Evolutionary conservation across 2,797 vertebrate genomes (phyloP).

Genomic region (Pempheris klunzingeri): DNA sequence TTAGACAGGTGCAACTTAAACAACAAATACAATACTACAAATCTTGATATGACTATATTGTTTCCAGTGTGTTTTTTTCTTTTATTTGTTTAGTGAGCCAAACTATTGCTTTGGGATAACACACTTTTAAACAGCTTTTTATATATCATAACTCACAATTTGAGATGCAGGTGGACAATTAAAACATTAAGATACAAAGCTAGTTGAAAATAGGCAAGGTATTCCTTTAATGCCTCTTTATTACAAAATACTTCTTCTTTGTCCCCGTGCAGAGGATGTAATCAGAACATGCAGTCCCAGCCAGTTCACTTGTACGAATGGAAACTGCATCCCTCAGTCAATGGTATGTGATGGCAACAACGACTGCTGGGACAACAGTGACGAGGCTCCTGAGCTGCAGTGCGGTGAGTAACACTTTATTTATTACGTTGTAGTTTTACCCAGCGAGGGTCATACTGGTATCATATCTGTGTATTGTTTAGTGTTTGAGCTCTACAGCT

Average conservation of each 20-base stretch:
- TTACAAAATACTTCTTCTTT: not conserved
- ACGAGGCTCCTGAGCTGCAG: slow-evolving; percentile 90
- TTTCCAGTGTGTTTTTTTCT: not conserved
- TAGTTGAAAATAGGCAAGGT: no score
- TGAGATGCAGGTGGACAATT: no score
- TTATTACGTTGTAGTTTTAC: no score
- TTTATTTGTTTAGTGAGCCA: not conserved
- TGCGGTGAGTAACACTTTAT: slow-evolving; percentile 86
- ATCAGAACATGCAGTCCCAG: slow-evolving; percentile 73
- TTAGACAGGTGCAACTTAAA: not conserved
- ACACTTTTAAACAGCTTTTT: no score
- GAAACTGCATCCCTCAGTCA: slow-evolving; percentile 80
- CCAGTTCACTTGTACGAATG: slow-evolving; percentile 83
- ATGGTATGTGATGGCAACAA: slow-evolving; percentile 89
- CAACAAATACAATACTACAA: not conserved
- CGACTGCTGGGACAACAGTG: slow-evolving; percentile 95
- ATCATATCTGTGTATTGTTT: no score
- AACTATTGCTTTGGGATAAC: not conserved
- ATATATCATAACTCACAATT: no score
- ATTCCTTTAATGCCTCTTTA: not conserved
- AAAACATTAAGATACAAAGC: no score
- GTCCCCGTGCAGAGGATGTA: slow-evolving; percentile 62
- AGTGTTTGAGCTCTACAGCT: no score
- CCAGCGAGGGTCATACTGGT: not conserved
- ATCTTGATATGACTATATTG: no score